Evolutionary conservation across 2,797 vertebrate species (phyloP).

Genomic region (Psittacula echo): DNA sequence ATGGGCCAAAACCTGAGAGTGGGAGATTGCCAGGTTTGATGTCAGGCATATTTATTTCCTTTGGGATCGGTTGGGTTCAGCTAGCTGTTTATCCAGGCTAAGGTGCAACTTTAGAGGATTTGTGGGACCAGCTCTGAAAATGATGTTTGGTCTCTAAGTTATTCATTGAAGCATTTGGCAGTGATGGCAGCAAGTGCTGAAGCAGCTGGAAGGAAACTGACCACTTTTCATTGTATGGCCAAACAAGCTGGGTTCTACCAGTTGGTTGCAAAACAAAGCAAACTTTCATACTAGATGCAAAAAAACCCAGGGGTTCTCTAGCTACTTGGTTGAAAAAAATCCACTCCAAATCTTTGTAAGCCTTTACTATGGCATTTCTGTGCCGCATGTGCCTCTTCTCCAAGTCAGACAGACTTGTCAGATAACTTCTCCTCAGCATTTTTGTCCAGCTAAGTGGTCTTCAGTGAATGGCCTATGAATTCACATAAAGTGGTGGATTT

Average conservation of each 20-base stretch:
- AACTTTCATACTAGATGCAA: background rate
- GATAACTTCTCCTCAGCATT: background rate
- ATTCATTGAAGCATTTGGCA: conserved; percentile 23
- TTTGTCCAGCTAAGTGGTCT: background rate
- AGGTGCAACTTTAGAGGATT: conserved; percentile 19
- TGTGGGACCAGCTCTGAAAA: conserved; percentile 33
- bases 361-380: background rate
- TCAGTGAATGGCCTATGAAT: background rate
- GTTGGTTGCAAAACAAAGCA: conserved; percentile 1
- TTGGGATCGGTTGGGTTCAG: background rate
- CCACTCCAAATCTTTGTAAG: background rate
- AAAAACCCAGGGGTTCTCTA: background rate
- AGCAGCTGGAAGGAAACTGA: background rate
- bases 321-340: background rate
- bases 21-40: conserved; percentile 28
- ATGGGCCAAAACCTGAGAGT: conserved; percentile 38
- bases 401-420: background rate
- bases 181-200: conserved; percentile 2
- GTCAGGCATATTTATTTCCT: conserved; percentile 46
- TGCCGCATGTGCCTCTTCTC: background rate
- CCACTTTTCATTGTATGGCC: background rate
- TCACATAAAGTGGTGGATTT: background rate
- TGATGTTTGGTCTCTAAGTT: background rate
- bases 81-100: conserved; percentile 16
- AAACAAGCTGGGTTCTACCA: background rate